Evolutionary conservation across 2,113 vertebrate species (phyloP).

Genomic region (Takifugu flavidus): DNA sequence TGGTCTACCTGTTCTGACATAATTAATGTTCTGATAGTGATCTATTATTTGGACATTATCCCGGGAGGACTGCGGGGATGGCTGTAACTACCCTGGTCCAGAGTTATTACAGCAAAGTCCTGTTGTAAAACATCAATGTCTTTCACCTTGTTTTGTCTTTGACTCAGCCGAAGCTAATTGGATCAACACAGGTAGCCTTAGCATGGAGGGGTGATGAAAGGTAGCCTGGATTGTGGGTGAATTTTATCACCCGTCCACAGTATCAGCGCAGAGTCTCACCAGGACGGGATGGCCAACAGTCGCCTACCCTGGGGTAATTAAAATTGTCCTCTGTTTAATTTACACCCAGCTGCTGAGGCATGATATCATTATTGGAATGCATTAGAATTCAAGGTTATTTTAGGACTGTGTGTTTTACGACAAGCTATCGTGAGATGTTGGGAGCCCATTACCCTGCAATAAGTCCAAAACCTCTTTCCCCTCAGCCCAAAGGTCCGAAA

Average conservation of each 20-base stretch:
- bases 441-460: slow-evolving; percentile 11
- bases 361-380: slow-evolving; percentile 66
- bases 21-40: slow-evolving; percentile 33
- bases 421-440: slow-evolving; percentile 28
- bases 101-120: slow-evolving; percentile 58
- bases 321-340: slow-evolving; percentile 62
- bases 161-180: slow-evolving; percentile 57
- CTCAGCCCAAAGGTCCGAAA: no score
- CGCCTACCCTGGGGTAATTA: slow-evolving; percentile 66
- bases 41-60: slow-evolving; percentile 30
- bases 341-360: slow-evolving; percentile 55
- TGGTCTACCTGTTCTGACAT: slow-evolving; percentile 2
- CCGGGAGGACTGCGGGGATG: slow-evolving; percentile 22
- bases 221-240: slow-evolving; percentile 58
- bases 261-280: slow-evolving; percentile 51
- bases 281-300: slow-evolving; percentile 57
- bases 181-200: slow-evolving; percentile 44
- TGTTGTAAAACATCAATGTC: slow-evolving; percentile 61
- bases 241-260: slow-evolving; percentile 64
- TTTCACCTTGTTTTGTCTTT: slow-evolving; percentile 43
- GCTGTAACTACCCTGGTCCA: slow-evolving; percentile 63
- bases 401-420: slow-evolving; percentile 45
- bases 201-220: slow-evolving; percentile 33
- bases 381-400: slow-evolving; percentile 64
- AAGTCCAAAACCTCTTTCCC: no score